phyloP scores from a whole-genome alignment of 2,888 invertebrate genomes.

The Volucella bombylans region DNA sequence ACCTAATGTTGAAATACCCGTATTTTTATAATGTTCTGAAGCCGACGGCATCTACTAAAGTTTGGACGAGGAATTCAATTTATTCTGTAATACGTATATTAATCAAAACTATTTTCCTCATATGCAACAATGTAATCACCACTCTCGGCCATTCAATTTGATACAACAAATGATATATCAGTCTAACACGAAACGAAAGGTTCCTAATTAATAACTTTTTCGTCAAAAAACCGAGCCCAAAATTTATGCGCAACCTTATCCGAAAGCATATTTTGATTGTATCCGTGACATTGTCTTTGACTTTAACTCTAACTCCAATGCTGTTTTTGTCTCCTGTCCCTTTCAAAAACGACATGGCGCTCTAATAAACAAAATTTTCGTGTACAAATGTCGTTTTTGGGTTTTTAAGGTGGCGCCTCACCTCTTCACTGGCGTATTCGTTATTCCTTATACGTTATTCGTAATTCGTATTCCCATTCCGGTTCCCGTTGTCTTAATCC shows the following conservation, averaged over 20 bases:
- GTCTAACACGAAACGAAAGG: conserved; percentile 39
- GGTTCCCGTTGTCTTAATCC: conserved; percentile 1
- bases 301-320: too few species aligned
- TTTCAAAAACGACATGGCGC: conserved; percentile 43
- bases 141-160: not conserved
- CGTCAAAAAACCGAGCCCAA: conserved; percentile 23
- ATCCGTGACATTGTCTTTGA: too few species aligned
- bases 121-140: not conserved
- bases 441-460: too few species aligned
- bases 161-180: conserved; percentile 12
- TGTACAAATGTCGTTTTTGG: not conserved
- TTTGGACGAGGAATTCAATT: too few species aligned
- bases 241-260: conserved; percentile 15
- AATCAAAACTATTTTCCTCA: too few species aligned
- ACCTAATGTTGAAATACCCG: too few species aligned
- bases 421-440: conserved; percentile 47
- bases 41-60: too few species aligned
- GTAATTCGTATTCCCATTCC: conserved; percentile 44
- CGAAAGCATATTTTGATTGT: conserved; percentile 40
- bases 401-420: conserved; percentile 67
- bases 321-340: conserved; percentile 1
- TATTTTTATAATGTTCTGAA: too few species aligned
- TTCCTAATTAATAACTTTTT: conserved; percentile 53
- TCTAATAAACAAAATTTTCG: conserved; percentile 53
- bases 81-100: too few species aligned